phyloP scores from a whole-genome alignment of 1,140 invertebrate genomes.

The Drosophila rhopaloa region DNA sequence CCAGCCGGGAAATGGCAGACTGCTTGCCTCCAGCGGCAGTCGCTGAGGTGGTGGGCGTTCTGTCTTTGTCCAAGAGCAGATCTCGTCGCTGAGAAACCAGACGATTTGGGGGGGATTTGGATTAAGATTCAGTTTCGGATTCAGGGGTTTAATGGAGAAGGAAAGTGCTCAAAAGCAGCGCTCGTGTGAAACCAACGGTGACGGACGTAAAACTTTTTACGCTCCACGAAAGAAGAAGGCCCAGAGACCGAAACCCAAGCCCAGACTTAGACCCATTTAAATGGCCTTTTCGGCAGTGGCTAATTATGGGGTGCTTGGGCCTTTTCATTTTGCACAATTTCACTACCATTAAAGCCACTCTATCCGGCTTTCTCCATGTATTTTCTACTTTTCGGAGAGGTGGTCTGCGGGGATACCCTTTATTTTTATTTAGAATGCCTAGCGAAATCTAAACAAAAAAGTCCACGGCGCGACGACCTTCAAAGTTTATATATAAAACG shows the following conservation, averaged over 20 bases:
- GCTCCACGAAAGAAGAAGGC: slow-evolving; percentile 55
- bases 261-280: slow-evolving; percentile 54
- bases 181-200: slow-evolving; percentile 78
- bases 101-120: slow-evolving; percentile 17
- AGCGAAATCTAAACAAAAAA: slow-evolving; percentile 78
- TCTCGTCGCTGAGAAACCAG: slow-evolving; percentile 68
- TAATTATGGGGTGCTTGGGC: slow-evolving; percentile 70
- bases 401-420: slow-evolving; percentile 26
- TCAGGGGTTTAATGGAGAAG: slow-evolving; percentile 54
- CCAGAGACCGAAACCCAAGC: slow-evolving; percentile 26
- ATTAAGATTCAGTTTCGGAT: slow-evolving; percentile 29
- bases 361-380: slow-evolving; percentile 53
- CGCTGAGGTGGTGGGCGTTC: slow-evolving; percentile 70
- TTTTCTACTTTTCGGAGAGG: slow-evolving; percentile 4
- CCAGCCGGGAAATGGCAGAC: slow-evolving; percentile 87
- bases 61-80: slow-evolving; percentile 70
- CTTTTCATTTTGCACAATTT: slow-evolving; percentile 63
- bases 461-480: slow-evolving; percentile 71
- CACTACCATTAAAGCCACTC: slow-evolving; percentile 52
- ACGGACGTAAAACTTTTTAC: slow-evolving; percentile 60
- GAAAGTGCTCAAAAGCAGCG: slow-evolving; percentile 71
- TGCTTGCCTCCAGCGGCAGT: slow-evolving; percentile 30
- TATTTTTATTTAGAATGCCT: slow-evolving; percentile 65
- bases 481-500: slow-evolving; percentile 74
- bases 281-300: slow-evolving; percentile 64